phyloP scores from a whole-genome alignment of 2,888 invertebrate genomes.

The Yponomeuta sedellus region DNA sequence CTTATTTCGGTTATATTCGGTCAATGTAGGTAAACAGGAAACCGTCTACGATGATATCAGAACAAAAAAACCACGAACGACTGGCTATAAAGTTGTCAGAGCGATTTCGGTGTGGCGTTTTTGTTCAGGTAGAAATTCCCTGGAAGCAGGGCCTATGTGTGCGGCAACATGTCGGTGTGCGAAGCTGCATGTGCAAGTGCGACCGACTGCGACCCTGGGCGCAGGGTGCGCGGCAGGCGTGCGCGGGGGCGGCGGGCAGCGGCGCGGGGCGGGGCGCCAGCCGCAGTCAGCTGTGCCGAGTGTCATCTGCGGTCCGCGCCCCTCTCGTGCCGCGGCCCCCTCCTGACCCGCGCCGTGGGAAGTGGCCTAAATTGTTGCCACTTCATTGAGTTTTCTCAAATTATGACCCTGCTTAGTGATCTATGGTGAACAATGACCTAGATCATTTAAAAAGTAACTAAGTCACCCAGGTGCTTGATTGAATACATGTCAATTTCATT shows the following conservation, averaged over 20 bases:
- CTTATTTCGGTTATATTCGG: constrained; percentile 37
- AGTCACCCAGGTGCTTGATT: background rate
- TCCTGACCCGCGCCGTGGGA: constrained; percentile 47
- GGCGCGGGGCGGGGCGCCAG: constrained; percentile 33
- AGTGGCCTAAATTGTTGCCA: constrained; percentile 60
- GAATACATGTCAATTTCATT: background rate
- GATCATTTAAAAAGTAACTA: constrained; percentile 18
- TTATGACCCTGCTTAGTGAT: constrained; percentile 25
- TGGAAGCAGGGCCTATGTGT: constrained; percentile 17
- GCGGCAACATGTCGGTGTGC: constrained; percentile 26
- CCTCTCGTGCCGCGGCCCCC: constrained; percentile 18
- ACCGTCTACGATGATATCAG: background rate
- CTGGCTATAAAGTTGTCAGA: background rate
- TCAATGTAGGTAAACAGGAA: constrained; percentile 18
- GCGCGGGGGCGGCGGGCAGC: constrained; percentile 31
- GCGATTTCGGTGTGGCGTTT: background rate
- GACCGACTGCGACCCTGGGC: constrained; percentile 39
- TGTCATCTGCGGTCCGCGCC: constrained; percentile 47
- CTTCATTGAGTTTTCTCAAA: constrained; percentile 43
- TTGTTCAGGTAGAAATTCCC: constrained; percentile 10
- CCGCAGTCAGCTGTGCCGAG: constrained; percentile 67
- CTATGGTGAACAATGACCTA: constrained; percentile 28
- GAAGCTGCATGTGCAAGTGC: constrained; percentile 37
- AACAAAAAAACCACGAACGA: background rate
- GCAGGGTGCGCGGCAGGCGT: constrained; percentile 37